Percentiles rank a stretch among this genome's conserved stretches.
phyloP scores from a whole-genome alignment of 2,113 vertebrate genomes.

The Forbesichthys papilliferus region DNA sequence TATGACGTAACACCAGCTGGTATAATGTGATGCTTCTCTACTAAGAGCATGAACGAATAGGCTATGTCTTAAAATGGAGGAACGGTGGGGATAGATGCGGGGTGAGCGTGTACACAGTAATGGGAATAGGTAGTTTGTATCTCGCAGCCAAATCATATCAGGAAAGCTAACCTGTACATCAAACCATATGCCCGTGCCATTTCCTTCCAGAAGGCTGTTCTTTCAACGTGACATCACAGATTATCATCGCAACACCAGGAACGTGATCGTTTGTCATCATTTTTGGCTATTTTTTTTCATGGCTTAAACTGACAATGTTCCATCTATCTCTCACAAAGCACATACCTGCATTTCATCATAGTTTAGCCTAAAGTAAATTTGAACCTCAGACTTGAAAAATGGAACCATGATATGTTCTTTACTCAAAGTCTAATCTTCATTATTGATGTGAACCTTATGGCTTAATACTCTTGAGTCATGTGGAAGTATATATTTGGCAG shows the following conservation, averaged over 20 bases:
- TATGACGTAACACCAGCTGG: background rate
- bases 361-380: slow-evolving; percentile 6
- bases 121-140: slow-evolving; percentile 6
- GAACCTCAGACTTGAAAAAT: slow-evolving; percentile 31
- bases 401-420: slow-evolving; percentile 29
- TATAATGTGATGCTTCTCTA: background rate
- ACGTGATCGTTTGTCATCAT: background rate
- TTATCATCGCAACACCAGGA: background rate
- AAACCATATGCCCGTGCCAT: slow-evolving; percentile 12
- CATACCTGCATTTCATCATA: slow-evolving; percentile 31
- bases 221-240: background rate
- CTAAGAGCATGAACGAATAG: background rate
- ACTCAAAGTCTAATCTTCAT: slow-evolving; percentile 28
- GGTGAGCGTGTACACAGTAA: background rate
- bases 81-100: background rate
- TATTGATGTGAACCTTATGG: slow-evolving; percentile 24
- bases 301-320: slow-evolving; percentile 14
- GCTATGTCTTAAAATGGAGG: background rate
- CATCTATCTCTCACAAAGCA: slow-evolving; percentile 5
- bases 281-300: slow-evolving; percentile 28
- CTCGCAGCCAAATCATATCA: background rate
- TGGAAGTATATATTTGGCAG: slow-evolving; percentile 46
- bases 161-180: slow-evolving; percentile 13
- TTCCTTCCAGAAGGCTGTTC: background rate
- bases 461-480: slow-evolving; percentile 35